Evolutionary conservation across 1,140 invertebrate species (phyloP).

Genomic region (Hyposmocoma kahamanoa): DNA sequence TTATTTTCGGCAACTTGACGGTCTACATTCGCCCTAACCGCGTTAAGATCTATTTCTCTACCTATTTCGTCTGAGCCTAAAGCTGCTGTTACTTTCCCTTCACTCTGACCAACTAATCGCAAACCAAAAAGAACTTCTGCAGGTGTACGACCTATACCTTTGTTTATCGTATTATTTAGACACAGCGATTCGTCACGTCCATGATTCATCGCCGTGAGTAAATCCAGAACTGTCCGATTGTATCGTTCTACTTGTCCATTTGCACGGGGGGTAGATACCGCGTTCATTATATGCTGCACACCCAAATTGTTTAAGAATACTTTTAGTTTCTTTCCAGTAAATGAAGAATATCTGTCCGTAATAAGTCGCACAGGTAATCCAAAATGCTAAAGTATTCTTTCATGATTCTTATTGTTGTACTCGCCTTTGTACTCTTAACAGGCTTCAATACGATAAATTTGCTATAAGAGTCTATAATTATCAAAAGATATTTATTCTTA

Average conservation of each 20-base stretch:
- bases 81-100: neutral
- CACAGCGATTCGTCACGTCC: constrained; percentile 4
- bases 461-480: neutral
- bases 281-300: neutral
- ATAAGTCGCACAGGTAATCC: neutral
- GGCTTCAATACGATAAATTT: neutral
- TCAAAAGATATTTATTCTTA: neutral
- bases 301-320: neutral
- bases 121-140: constrained; percentile 7
- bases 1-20: neutral
- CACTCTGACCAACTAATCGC: neutral
- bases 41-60: neutral
- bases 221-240: constrained; percentile 1
- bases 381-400: neutral
- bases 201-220: neutral
- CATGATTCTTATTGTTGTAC: neutral
- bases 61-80: neutral
- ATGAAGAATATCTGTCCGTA: constrained; percentile 3
- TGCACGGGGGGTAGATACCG: neutral
- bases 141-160: constrained; percentile 7
- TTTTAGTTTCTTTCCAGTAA: neutral
- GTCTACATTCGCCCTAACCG: neutral
- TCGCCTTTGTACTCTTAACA: neutral
- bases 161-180: constrained; percentile 9
- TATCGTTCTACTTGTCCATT: constrained; percentile 4